Base-by-base conservation (phyloP, 2,797 vertebrate species). In the Oceanodroma leucorhoa region DNA sequence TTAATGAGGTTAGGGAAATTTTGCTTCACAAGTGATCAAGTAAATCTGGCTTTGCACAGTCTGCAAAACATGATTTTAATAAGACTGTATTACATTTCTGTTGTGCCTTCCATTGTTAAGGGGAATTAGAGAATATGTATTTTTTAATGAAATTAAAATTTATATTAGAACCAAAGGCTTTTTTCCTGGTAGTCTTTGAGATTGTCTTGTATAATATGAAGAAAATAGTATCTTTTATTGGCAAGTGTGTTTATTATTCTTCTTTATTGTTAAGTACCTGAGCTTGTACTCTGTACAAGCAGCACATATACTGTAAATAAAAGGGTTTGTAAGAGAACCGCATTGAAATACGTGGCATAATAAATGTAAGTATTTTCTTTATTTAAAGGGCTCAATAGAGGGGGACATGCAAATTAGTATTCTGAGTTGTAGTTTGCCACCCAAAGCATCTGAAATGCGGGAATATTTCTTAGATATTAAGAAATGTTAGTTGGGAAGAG, bases 1-100 rank as follows among this genome's bases (percentile, higher is more conserved):
- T 88, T 93, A 91, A 95, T 75, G 80, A 89, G 66, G 89, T 69
- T 83, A 91, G 53, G 81, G 66, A 73, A 87, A 84, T 89, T 93
- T 53, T 83, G 36, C 66, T 95, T 96, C 62, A 58, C 38, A 70
- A 92, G 36, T 43, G 36, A 78, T 92, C 66, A 73, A 62, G 70
- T 82, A 89, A 90, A 84, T 88, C 60, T 36, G 70, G 70, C 77
- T 92, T 87, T 87, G 55, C 43, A 38, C 46, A 69, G 66, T 70
- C 66, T 81, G 66, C 66, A 82, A 70, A 91, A 82, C 0, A 2
- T 82, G 65, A 38, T 88, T 95, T 93, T 87, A 90, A 48, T 82
- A 79, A 87, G 70, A 76, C 36, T 64, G 8, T 79, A 26, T 88
- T 94, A 36, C 40, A 29, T 73, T 83, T 72, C 66, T 89, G 45